Evolutionary conservation across 37 sponge, comb jelly and placozoan species (phyloP), one percentile per base, ranked within the genome.

Genomic region (Crambe crambe): DNA sequence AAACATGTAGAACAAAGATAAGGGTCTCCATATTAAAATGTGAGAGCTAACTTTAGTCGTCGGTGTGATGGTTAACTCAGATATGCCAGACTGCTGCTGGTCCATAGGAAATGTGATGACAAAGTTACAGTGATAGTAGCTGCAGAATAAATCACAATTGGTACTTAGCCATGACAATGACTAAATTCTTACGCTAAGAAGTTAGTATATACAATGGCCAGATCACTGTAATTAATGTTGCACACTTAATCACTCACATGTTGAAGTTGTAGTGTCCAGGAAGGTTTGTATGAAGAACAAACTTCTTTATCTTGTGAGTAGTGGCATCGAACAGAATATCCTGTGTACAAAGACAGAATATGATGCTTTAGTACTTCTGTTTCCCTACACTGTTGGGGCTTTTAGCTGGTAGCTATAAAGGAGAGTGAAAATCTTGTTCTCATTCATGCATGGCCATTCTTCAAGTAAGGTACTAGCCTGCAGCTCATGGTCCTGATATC

Each of bases 261-360:
- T 95, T 90, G 80, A 98, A 98, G 93, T 98, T 88, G 74, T 93
- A 98, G 76, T 98, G 96, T 34, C 96, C 99, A 0, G 99, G 99
- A 37, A 81, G 82, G 74, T 98, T 98, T 10, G 94, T 96, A 79
- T 98, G 99, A 38, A 98, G 68, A 23, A 98, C 83, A 70, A 98
- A 91, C 85, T 98, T 98, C 85, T 93, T 96, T 17, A 82, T 96
- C 42, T 69, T 83, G 80, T 96, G 94, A 29, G 83, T 86, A 12
- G 22, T 42, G 0, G 91, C 96, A 74, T 98, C 99, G 86, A 96
- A 98, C n/a, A 98, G 86, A 56, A 98, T 83, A 80, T 98, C 99
- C 96, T 95, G 22, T 41, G 3, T 3, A 18, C 64, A 62, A 62
- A 6, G 21, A 62, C 29, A 62, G 8, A 17, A 21, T n/a, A n/a